These are phyloP conservation scores for Bostrychus sinensis DNA, from an alignment of 2,113 vertebrate species.

Conservation along the genomic window DNA sequence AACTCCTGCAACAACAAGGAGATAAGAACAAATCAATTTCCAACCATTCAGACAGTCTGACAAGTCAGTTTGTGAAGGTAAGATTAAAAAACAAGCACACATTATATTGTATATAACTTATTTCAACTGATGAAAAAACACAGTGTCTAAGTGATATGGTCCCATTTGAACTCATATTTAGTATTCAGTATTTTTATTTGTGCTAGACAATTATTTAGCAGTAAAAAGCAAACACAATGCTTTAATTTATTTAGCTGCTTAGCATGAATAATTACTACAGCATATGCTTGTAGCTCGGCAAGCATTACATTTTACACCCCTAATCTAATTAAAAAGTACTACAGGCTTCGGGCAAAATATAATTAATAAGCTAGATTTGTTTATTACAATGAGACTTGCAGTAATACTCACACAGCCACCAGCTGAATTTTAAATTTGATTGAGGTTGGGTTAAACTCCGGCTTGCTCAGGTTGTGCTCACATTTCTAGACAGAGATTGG, in stretches of 20 bases:
- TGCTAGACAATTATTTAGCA: background rate
- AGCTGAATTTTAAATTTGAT: slow-evolving; percentile 99
- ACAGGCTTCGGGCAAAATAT: slow-evolving; percentile 1
- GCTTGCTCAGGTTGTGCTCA: slow-evolving; percentile 99
- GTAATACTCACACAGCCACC: slow-evolving; percentile 93
- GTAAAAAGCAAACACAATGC: slow-evolving; percentile 7
- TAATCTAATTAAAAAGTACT: slow-evolving; percentile 22
- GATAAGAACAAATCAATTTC: slow-evolving; percentile 15
- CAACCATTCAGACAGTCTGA: background rate
- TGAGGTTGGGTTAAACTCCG: slow-evolving; percentile 98
- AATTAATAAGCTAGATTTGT: slow-evolving; percentile 1
- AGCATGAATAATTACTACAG: slow-evolving; percentile 14
- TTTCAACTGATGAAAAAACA: background rate
- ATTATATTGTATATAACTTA: no score
- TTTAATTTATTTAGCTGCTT: background rate
- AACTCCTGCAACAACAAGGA: slow-evolving; percentile 83
- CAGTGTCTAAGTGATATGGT: background rate
- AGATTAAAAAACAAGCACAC: background rate
- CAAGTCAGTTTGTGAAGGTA: background rate
- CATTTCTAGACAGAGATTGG: slow-evolving; percentile 86
- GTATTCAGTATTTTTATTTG: background rate
- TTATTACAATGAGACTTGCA: background rate
- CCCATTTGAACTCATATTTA: background rate
- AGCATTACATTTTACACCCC: background rate
- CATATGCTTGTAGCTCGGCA: background rate